Conservation (phyloP, 2,797 vertebrate genomes). For the Thaleichthys pacificus region DNA sequence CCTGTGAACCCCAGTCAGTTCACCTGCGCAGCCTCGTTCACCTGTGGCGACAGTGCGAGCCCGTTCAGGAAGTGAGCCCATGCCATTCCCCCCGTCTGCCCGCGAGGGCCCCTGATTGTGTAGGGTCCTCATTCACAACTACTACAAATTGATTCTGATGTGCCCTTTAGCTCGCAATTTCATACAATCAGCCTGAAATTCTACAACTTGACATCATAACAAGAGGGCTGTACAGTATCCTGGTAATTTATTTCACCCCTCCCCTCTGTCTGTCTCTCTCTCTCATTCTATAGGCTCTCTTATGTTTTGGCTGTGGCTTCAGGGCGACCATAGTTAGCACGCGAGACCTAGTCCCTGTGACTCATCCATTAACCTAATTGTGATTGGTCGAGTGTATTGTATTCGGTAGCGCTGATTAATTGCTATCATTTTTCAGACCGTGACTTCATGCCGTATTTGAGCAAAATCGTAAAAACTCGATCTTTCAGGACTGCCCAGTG, state of each 20-base stretch:
- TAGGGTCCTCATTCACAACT: conserved; percentile 33
- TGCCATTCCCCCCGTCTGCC: conserved; percentile 16
- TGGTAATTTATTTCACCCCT: conserved; percentile 43
- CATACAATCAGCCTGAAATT: conserved; percentile 65
- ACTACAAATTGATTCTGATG: conserved; percentile 62
- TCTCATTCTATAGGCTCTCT: conserved; percentile 19
- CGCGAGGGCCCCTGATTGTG: conserved; percentile 47
- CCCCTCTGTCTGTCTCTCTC: not conserved
- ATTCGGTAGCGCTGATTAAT: conserved; percentile 77
- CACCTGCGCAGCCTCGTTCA: too few species aligned
- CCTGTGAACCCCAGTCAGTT: too few species aligned
- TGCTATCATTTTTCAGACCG: conserved; percentile 61
- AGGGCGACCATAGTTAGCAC: conserved; percentile 25
- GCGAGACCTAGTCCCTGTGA: conserved; percentile 30
- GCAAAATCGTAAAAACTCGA: conserved; percentile 50
- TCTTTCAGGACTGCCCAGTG: conserved; percentile 35
- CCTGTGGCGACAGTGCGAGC: not conserved
- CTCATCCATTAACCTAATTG: conserved; percentile 65
- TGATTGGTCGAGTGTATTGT: conserved; percentile 65
- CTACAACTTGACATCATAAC: conserved; percentile 59
- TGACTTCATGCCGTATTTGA: conserved; percentile 64
- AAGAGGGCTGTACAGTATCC: conserved; percentile 45
- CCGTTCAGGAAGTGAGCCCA: conserved; percentile 28
- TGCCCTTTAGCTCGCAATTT: conserved; percentile 64
- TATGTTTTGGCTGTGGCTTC: conserved; percentile 26